Evolutionary conservation across 1,140 invertebrate species (phyloP), one percentile per base, ranked within the genome.

Genomic region (Andrena cerasifolii): DNA sequence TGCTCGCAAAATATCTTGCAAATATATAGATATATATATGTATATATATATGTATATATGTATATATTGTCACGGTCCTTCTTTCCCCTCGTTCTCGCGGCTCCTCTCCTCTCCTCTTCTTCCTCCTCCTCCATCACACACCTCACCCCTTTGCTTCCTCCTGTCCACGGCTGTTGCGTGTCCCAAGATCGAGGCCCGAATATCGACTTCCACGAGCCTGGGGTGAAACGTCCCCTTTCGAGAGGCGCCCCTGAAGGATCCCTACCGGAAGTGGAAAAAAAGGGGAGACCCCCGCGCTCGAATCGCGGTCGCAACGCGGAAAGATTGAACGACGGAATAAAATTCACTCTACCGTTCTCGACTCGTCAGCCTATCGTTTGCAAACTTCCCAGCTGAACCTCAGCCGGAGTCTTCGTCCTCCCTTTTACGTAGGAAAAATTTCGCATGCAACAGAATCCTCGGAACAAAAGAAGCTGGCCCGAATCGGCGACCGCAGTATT

Each of bases 1-100:
- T 88, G 82, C 73, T 89, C 85, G 88, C 87, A 89, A 90, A 89
- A 90, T 88, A 89, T 87, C 78, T 88, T 82, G 86, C 83, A 86
- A 85, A 87, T 86, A 85, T 88, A 87, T 83, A 82, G 70, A 82
- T 84, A 79, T 82, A 83, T 83, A 80, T 86, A 83, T 83, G 49
- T 79, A 74, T 77, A 80, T 80, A 75, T 82, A 74, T 80, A 78
- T 80, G 45, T 78, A 78, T 84, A 80, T 86, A 80, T 85, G 66
- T 86, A 85, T 86, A 87, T 87, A 87, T 87, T 87, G 85, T 86
- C 85, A 84, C 84, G 78, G 74, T 82, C 75, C 75, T 71, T 71
- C 40, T 70, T 54, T 53, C 67, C n/a, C 54, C 51, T 36, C 40
- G 33, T 45, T 45, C 33, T 28, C 10, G 16, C 36, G 36, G 3